Conservation (phyloP, 1,140 invertebrate genomes). For the Sycobia sp. region DNA sequence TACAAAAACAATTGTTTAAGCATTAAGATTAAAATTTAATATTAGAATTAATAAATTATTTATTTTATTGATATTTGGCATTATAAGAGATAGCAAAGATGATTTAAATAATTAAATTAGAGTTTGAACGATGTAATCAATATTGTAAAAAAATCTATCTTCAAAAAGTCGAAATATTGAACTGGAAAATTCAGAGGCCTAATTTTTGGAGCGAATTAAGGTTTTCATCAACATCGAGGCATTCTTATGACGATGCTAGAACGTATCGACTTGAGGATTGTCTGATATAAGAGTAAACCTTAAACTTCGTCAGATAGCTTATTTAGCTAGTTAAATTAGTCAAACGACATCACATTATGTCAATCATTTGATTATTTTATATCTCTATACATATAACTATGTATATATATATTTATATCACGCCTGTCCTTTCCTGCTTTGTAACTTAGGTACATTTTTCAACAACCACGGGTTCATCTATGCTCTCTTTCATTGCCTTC, state of each 20-base stretch:
- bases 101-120: constrained; percentile 16
- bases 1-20: constrained; percentile 8
- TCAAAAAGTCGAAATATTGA: constrained; percentile 31
- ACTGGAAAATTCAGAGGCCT: constrained; percentile 23
- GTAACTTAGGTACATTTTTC: constrained; percentile 58
- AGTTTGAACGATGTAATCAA: too few relatives aligned
- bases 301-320: constrained; percentile 26
- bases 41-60: constrained; percentile 15
- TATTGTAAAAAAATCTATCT: constrained; percentile 11
- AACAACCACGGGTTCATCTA: constrained; percentile 32
- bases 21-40: not conserved
- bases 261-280: constrained; percentile 34
- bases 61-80: constrained; percentile 26
- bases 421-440: constrained; percentile 52
- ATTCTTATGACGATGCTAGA: constrained; percentile 35
- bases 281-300: constrained; percentile 33
- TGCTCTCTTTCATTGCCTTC: constrained; percentile 37
- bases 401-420: constrained; percentile 55
- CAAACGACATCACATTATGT: constrained; percentile 45
- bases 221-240: constrained; percentile 30
- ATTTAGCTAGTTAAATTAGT: constrained; percentile 34
- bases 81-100: constrained; percentile 29
- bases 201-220: constrained; percentile 26
- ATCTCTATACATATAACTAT: constrained; percentile 50
- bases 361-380: constrained; percentile 53